These are phyloP conservation scores for Leuciscus waleckii DNA, from an alignment of 2,797 vertebrate genomes.

Conservation along the genomic window DNA sequence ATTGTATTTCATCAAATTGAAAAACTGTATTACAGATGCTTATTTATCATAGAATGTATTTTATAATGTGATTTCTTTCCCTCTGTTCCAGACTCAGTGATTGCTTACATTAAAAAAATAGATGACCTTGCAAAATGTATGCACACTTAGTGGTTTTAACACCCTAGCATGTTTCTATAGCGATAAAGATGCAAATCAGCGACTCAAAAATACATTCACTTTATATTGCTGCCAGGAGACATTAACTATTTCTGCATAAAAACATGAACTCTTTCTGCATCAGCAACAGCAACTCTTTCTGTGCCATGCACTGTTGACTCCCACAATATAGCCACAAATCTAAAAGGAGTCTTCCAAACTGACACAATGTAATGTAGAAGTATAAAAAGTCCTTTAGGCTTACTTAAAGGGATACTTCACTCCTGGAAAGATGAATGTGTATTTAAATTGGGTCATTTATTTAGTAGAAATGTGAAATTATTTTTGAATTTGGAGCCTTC, in stretches of 20 bases:
- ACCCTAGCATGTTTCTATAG: slow-evolving; percentile 11
- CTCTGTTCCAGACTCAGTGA: slow-evolving; percentile 1
- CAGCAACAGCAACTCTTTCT: slow-evolving; percentile 9
- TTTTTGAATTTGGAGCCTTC: too few species aligned
- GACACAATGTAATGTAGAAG: neutral
- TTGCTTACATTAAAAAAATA: slow-evolving; percentile 39
- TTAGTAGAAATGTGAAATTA: too few species aligned
- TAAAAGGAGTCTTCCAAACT: neutral
- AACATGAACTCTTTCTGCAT: slow-evolving; percentile 31
- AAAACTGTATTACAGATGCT: neutral
- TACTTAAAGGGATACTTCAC: too few species aligned
- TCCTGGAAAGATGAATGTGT: too few species aligned
- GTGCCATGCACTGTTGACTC: slow-evolving; percentile 18
- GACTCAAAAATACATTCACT: slow-evolving; percentile 2
- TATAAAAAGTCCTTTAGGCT: neutral
- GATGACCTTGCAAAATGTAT: slow-evolving; percentile 34
- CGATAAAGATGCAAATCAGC: slow-evolving; percentile 50
- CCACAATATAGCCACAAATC: slow-evolving; percentile 24
- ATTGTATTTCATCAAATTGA: neutral
- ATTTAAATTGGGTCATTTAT: too few species aligned
- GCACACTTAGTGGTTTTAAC: slow-evolving; percentile 31
- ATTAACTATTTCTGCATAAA: slow-evolving; percentile 30
- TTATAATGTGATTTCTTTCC: neutral
- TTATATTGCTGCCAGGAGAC: slow-evolving; percentile 19
- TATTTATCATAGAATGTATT: neutral